Evolutionary conservation across 2,113 vertebrate genomes (phyloP).

Genomic region (Australoheros scitulus): DNA sequence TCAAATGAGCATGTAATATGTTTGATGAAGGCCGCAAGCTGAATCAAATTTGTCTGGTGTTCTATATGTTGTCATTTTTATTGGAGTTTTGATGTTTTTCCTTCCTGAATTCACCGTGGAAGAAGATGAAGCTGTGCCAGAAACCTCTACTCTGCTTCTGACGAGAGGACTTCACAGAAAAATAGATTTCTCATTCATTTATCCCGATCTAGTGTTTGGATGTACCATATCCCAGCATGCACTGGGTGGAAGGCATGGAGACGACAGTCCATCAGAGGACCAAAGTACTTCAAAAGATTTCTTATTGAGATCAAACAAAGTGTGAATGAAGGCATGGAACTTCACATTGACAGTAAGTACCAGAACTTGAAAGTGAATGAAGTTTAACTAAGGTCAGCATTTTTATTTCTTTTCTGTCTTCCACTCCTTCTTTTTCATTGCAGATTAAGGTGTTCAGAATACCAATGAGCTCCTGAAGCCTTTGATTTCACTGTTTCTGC

Average conservation of each 20-base stretch:
- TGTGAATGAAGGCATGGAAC: neutral
- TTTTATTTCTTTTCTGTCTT: constrained; percentile 1
- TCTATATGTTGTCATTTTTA: neutral
- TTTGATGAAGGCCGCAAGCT: too few species aligned
- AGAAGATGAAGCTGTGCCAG: neutral
- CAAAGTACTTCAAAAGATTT: constrained; percentile 25
- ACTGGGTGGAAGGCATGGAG: neutral
- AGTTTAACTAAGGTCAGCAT: constrained; percentile 25
- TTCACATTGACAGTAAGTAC: neutral
- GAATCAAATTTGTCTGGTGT: too few species aligned
- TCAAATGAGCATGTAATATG: too few species aligned
- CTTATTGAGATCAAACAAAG: constrained; percentile 15
- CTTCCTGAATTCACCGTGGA: neutral
- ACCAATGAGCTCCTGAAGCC: constrained; percentile 30
- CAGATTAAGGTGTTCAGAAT: constrained; percentile 29
- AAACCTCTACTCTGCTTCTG: neutral
- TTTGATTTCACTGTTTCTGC: constrained; percentile 46
- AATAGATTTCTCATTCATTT: neutral
- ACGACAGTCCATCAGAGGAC: neutral
- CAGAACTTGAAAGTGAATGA: constrained; percentile 29
- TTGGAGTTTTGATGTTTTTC: neutral
- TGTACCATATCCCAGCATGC: constrained; percentile 31
- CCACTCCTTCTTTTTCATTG: constrained; percentile 1
- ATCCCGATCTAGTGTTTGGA: neutral
- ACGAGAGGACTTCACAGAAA: neutral